Evolutionary conservation across 2,797 vertebrate genomes (phyloP).

Genomic region (Pelodytes ibericus): DNA sequence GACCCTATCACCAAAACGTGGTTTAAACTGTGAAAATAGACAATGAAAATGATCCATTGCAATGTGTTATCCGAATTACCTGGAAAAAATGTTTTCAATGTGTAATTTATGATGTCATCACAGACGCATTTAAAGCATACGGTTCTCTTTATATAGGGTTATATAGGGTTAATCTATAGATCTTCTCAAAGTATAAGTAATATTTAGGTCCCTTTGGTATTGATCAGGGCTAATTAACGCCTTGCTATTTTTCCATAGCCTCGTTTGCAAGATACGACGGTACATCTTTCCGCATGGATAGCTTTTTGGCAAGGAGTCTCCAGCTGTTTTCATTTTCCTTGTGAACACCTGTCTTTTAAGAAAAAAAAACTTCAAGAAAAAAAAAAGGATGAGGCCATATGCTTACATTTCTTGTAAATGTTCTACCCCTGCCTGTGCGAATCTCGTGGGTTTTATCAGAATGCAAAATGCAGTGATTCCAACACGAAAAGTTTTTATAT

Average conservation of each 20-base stretch:
- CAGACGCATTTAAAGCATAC: too few relatives aligned
- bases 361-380: conserved; percentile 1
- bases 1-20: too few relatives aligned
- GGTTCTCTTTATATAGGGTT: too few relatives aligned
- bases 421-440: neutral
- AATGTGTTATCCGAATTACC: too few relatives aligned
- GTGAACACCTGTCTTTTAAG: conserved; percentile 36
- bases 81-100: too few relatives aligned
- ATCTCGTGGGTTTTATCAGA: conserved; percentile 58
- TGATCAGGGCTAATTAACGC: conserved; percentile 1
- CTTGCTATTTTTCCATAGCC: neutral
- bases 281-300: neutral
- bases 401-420: conserved; percentile 30
- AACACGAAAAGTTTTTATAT: neutral
- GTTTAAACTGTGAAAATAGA: too few relatives aligned
- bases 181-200: too few relatives aligned
- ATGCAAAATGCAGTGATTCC: conserved; percentile 3
- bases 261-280: neutral
- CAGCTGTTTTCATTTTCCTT: conserved; percentile 46
- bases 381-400: conserved; percentile 27
- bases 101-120: too few relatives aligned
- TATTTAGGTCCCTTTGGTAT: too few relatives aligned
- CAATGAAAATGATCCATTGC: too few relatives aligned
- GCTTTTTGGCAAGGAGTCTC: conserved; percentile 7
- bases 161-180: too few relatives aligned